A percentile compares a stretch with the other conserved stretches of the same genome.
Evolutionary conservation across 2,797 vertebrate species (phyloP).

Genomic region (Parambassis ranga): DNA sequence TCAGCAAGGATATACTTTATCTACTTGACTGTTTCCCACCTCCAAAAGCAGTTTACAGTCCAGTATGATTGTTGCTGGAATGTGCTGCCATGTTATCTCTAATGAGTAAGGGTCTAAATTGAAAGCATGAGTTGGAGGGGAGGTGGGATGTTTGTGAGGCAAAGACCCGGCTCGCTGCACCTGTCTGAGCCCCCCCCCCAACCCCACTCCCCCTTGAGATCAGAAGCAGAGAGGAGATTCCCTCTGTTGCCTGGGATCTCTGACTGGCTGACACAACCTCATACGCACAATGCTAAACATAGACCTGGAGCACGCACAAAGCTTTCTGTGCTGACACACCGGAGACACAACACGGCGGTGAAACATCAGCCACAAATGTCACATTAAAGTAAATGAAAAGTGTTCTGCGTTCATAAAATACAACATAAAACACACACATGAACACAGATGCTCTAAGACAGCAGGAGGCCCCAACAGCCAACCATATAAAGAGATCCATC

Average conservation of each 20-base stretch:
- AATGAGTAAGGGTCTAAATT: slow-evolving; percentile 74
- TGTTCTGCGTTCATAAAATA: background rate
- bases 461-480: background rate
- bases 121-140: slow-evolving; percentile 67
- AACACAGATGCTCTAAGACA: background rate
- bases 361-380: background rate
- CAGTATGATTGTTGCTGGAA: background rate
- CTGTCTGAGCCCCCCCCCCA: slow-evolving; percentile 74
- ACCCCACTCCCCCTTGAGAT: slow-evolving; percentile 63
- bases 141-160: slow-evolving; percentile 23
- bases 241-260: slow-evolving; percentile 61
- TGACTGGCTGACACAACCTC: slow-evolving; percentile 47
- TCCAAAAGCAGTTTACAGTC: background rate
- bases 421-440: background rate
- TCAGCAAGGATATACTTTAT: background rate
- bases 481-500: background rate
- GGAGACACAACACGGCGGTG: background rate
- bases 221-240: slow-evolving; percentile 70
- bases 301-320: slow-evolving; percentile 50
- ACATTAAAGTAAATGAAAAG: background rate
- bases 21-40: background rate
- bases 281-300: slow-evolving; percentile 67
- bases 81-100: slow-evolving; percentile 35
- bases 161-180: slow-evolving; percentile 61
- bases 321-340: slow-evolving; percentile 24